Base-by-base conservation (phyloP, 2,113 vertebrate species). In the Cebus imitator region DNA sequence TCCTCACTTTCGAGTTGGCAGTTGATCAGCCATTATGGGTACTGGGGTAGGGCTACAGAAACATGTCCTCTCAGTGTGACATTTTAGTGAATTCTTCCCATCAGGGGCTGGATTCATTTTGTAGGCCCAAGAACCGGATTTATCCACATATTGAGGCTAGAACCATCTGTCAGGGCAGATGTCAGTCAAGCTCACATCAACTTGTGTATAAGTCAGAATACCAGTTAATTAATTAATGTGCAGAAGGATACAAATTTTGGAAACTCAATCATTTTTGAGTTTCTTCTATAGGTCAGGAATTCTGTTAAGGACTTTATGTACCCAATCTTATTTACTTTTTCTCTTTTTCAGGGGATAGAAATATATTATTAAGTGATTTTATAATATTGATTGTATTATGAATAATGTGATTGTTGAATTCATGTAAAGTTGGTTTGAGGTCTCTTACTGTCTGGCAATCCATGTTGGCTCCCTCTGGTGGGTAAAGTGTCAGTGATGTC, bases 381-480 rank as follows among this genome's bases (percentile, higher is more conserved):
- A 25, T 25, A 92, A 13, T 82, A 45, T 66, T 66, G 73, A 82
- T 58, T 50, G 8, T 76, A 14, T 64, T 94, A 48, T 72, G 52
- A 94, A 73, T 86, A 81, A 64, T 85, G 11, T 18, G 27, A 61
- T 52, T 79, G n/a, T 88, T 32, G 83, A 89, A 75, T 80, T 91
- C 80, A 61, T 64, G 8, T 13, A 45, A 52, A 37, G 37, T 80
- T 64, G 55, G 48, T 85, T 90, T 73, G 72, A 81, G 11, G 48
- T 92, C 94, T 90, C 66, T 94, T 82, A 45, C 55, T 18, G 37
- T 23, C 0, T 79, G 35, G 8, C 91, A 93, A 85, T 86, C 43
- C n/a, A 61, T 48, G 6, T 80, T 66, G 52, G 58, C 94, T 96
- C 85, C 91, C 93, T 96, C 94, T 92, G 90, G 92, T 95, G 81